Conservation (phyloP, 2,888 invertebrate species). For the Epinotia nisella region DNA sequence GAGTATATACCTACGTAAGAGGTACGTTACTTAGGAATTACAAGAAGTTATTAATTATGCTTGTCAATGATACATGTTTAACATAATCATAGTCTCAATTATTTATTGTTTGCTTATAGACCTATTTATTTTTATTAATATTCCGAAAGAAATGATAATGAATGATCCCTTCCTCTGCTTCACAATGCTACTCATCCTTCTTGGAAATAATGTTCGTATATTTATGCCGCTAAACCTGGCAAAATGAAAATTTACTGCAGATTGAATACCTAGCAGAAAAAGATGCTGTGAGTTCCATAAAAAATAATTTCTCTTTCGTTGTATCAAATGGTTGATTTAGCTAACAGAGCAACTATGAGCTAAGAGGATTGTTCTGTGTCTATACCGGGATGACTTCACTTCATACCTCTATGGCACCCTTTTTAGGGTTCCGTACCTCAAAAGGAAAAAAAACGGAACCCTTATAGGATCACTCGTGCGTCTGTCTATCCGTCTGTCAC, state of each 20-base stretch:
- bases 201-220: slow-evolving; percentile 57
- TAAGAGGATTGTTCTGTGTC: slow-evolving; percentile 19
- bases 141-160: background rate
- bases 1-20: too few species aligned
- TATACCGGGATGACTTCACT: slow-evolving; percentile 2
- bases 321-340: slow-evolving; percentile 36
- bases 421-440: too few species aligned
- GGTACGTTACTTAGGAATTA: too few species aligned
- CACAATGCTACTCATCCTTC: slow-evolving; percentile 48
- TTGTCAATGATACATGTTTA: too few species aligned
- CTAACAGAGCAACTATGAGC: slow-evolving; percentile 12
- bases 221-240: slow-evolving; percentile 56
- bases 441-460: too few species aligned
- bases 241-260: slow-evolving; percentile 70
- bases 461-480: too few species aligned
- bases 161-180: background rate
- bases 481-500: too few species aligned
- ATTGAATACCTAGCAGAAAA: slow-evolving; percentile 65
- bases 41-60: too few species aligned
- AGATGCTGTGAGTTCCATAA: slow-evolving; percentile 46
- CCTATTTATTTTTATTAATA: background rate
- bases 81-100: too few species aligned
- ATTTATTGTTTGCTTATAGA: background rate
- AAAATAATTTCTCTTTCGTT: slow-evolving; percentile 31
- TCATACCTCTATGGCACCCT: slow-evolving; percentile 4